Base-by-base conservation (phyloP, 1,140 invertebrate genomes). In the Myzus persicae region DNA sequence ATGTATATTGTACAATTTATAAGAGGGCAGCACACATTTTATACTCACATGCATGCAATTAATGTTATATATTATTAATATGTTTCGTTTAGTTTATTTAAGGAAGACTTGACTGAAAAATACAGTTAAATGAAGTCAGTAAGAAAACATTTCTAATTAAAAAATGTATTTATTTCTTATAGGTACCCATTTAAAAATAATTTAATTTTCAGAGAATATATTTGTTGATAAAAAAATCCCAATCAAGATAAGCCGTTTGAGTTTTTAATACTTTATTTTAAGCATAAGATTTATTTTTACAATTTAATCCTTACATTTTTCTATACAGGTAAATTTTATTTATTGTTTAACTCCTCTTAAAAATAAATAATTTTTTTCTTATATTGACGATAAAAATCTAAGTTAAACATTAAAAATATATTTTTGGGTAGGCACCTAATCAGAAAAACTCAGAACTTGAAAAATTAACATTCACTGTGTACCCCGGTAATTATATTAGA, bases 231-330 rank as follows among this genome's bases (percentile, higher is more conserved):
- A 8, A 85, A 48, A 36, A 20, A 48, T 8, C 6, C 22, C 20
- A n/a, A 88, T 88, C n/a, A 48, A 48, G 20, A 38, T 88, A 88
- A 46, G 31, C n/a, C 0, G n/a, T 38, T 40, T 8, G 8, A 36
- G 85, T 88, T 88, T 87, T 88, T 48, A 46, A 48, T 88, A 36
- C 31, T 88, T 46, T n/a, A 48, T 46, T 44, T 46, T 20, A 46
- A 46, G 36, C 44, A n/a, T 24, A 48, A 85, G 20, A 36, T 46
- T 48, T n/a, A 36, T 46, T 36, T 89, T 89, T 88, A n/a, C 8
- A 84, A 88, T 89, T 89, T 40, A 26, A 54, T 87, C 20, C 4
- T 24, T 26, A 11, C 2, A 22, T 51, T 89, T 89, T 54, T 51
- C 22, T 20, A 85, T 31, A 46, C 11, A 1, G 3, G 40, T 42